Percentiles rank a stretch among this genome's conserved stretches.
Conservation (phyloP, 2,888 invertebrate species). For the Chrysolina americana region DNA sequence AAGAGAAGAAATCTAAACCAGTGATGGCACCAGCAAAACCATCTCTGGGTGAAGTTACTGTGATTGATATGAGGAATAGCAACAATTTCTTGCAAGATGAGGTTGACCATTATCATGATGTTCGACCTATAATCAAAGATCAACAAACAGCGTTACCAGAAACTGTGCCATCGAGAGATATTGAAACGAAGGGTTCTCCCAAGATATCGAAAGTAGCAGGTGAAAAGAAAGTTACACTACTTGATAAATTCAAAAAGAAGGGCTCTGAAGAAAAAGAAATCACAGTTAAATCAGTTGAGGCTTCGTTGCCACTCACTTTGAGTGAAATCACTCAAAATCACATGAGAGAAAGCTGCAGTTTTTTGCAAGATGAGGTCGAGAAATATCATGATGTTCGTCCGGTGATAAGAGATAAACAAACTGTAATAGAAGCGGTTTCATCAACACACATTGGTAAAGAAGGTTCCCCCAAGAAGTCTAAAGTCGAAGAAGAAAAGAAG, state of each 20-base stretch:
- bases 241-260: slow-evolving; percentile 40
- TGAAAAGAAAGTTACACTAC: slow-evolving; percentile 41
- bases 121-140: slow-evolving; percentile 10
- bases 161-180: background rate
- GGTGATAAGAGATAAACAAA: background rate
- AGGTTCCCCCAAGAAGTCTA: background rate
- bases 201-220: slow-evolving; percentile 32
- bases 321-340: slow-evolving; percentile 35
- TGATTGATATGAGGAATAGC: slow-evolving; percentile 30
- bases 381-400: slow-evolving; percentile 51
- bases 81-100: slow-evolving; percentile 38
- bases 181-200: slow-evolving; percentile 25
- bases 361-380: slow-evolving; percentile 53
- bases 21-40: background rate
- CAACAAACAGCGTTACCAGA: background rate
- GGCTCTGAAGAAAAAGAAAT: slow-evolving; percentile 24
- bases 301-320: background rate
- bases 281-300: background rate
- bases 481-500: background rate
- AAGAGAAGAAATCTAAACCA: too few species aligned
- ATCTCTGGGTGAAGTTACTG: background rate
- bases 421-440: background rate
- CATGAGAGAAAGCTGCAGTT: slow-evolving; percentile 41
- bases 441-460: slow-evolving; percentile 24
- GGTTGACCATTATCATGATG: slow-evolving; percentile 40